phyloP scores from a whole-genome alignment of 2,888 invertebrate genomes.

The Trachelus iudaicus region DNA sequence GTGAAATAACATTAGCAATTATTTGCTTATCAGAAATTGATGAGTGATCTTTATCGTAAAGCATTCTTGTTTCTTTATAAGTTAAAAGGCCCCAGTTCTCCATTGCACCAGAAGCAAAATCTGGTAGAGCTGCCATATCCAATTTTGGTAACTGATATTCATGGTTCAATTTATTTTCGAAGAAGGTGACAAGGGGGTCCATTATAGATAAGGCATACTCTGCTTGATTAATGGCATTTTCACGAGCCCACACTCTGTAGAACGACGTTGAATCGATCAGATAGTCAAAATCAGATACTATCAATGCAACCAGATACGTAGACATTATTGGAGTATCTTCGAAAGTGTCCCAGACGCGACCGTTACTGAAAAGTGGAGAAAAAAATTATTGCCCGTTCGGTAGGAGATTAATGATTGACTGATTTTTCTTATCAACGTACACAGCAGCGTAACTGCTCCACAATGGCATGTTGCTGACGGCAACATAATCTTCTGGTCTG shows the following conservation, averaged over 20 bases:
- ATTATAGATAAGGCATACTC: slow-evolving; percentile 70
- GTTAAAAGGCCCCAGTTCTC: slow-evolving; percentile 65
- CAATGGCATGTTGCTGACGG: slow-evolving; percentile 50
- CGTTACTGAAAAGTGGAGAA: slow-evolving; percentile 20
- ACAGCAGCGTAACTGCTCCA: slow-evolving; percentile 44
- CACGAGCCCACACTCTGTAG: slow-evolving; percentile 76
- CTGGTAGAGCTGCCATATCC: slow-evolving; percentile 71
- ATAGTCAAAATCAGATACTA: slow-evolving; percentile 77
- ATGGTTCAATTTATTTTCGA: slow-evolving; percentile 60
- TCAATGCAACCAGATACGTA: slow-evolving; percentile 86
- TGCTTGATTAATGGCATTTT: slow-evolving; percentile 75
- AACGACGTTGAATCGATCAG: slow-evolving; percentile 47
- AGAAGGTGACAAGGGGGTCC: slow-evolving; percentile 63
- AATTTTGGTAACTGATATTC: slow-evolving; percentile 66
- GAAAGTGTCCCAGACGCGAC: slow-evolving; percentile 59
- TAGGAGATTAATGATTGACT: background rate
- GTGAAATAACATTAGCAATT: slow-evolving; percentile 62
- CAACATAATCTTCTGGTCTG: slow-evolving; percentile 52
- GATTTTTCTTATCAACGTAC: slow-evolving; percentile 26
- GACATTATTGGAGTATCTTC: slow-evolving; percentile 77
- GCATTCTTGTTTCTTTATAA: slow-evolving; percentile 80
- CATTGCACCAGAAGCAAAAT: slow-evolving; percentile 70
- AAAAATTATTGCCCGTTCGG: background rate
- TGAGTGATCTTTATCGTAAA: slow-evolving; percentile 70
- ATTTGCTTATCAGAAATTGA: slow-evolving; percentile 42